A percentile compares a stretch with the other conserved stretches of the same genome.
Conservation (phyloP, 1,140 invertebrate genomes). For the Drepana arcuata region DNA sequence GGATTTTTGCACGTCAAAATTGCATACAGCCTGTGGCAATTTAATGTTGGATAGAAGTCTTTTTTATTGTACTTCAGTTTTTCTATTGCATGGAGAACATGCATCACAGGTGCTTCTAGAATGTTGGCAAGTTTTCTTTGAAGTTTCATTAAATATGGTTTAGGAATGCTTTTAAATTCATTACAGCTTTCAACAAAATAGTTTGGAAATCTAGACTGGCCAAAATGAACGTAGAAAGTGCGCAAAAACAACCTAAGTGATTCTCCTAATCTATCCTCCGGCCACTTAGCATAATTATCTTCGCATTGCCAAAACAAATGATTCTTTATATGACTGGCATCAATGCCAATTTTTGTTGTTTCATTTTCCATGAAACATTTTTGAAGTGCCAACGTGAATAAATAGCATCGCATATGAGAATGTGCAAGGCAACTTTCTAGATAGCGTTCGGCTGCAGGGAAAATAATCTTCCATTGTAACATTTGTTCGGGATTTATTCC, state of each 20-base stretch:
- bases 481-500: slow-evolving; percentile 72
- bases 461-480: slow-evolving; percentile 82
- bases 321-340: slow-evolving; percentile 79
- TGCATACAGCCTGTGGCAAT: slow-evolving; percentile 75
- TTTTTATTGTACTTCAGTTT: slow-evolving; percentile 75
- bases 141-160: slow-evolving; percentile 74
- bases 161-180: slow-evolving; percentile 79
- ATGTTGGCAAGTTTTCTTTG: slow-evolving; percentile 79
- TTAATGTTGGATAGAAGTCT: slow-evolving; percentile 78
- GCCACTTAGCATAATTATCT: slow-evolving; percentile 78
- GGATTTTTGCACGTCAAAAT: slow-evolving; percentile 73
- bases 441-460: slow-evolving; percentile 81
- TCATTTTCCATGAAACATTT: slow-evolving; percentile 78
- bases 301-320: slow-evolving; percentile 87
- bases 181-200: slow-evolving; percentile 83
- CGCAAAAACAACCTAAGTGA: slow-evolving; percentile 76
- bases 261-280: slow-evolving; percentile 78
- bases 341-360: slow-evolving; percentile 72
- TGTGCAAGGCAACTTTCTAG: slow-evolving; percentile 79
- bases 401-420: slow-evolving; percentile 78
- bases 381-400: slow-evolving; percentile 76
- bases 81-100: slow-evolving; percentile 77
- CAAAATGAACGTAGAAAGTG: slow-evolving; percentile 72
- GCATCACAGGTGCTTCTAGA: slow-evolving; percentile 78
- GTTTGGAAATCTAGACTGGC: slow-evolving; percentile 73